A percentile compares a stretch with the other conserved stretches of the same genome.
Conservation (phyloP, 2,888 invertebrate genomes). For the Tetrapedia diversipes region DNA sequence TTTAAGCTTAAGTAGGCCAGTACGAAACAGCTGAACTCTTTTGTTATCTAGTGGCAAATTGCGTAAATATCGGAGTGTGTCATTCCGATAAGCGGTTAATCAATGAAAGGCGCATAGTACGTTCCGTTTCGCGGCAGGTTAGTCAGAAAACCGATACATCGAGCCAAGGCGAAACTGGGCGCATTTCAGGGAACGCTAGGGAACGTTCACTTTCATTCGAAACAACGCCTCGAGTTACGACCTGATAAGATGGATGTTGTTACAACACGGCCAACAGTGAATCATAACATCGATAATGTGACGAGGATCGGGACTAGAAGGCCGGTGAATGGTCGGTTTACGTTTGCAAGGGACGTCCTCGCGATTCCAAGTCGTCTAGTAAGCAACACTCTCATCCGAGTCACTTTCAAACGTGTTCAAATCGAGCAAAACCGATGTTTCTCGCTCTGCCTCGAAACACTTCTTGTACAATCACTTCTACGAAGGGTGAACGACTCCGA, state of each 20-base stretch:
- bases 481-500: neutral
- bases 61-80: neutral
- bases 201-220: constrained; percentile 50
- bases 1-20: too few relatives aligned
- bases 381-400: constrained; percentile 1
- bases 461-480: neutral
- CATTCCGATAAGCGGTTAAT: constrained; percentile 25
- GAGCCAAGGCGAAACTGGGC: neutral
- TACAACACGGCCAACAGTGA: constrained; percentile 67
- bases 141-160: constrained; percentile 33
- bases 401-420: neutral
- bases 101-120: constrained; percentile 3
- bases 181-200: constrained; percentile 43
- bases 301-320: constrained; percentile 39
- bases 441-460: neutral
- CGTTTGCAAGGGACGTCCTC: constrained; percentile 34
- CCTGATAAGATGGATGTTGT: constrained; percentile 66
- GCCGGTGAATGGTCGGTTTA: constrained; percentile 58
- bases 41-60: neutral
- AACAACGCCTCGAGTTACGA: constrained; percentile 48
- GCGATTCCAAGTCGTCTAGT: neutral
- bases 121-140: constrained; percentile 13
- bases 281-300: constrained; percentile 72
- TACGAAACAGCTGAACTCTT: too few relatives aligned
- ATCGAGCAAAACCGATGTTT: too few relatives aligned